phyloP scores from a whole-genome alignment of 1,140 invertebrate species.

The Lysiphlebus fabarum region DNA sequence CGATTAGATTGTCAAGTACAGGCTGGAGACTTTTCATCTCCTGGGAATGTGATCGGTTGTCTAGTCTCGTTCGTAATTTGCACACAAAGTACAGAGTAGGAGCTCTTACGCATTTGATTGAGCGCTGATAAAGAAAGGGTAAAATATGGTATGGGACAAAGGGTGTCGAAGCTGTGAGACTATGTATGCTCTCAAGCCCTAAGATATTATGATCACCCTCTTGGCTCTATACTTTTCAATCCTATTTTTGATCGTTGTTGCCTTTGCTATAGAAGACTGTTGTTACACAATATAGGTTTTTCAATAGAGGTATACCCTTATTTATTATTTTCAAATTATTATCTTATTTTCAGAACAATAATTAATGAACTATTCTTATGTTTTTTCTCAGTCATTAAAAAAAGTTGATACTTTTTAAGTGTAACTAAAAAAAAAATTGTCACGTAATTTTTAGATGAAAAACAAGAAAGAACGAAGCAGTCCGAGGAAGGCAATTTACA shows the following conservation, averaged over 20 bases:
- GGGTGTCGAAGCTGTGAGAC: conserved; percentile 23
- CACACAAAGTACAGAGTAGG: conserved; percentile 50
- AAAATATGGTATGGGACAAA: no score
- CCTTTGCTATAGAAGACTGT: not conserved
- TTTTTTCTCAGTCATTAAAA: not conserved
- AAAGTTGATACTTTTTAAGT: conserved; percentile 1
- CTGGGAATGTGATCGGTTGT: conserved; percentile 22
- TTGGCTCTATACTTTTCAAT: conserved; percentile 27
- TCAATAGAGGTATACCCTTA: no score
- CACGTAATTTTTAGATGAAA: conserved; percentile 34
- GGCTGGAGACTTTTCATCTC: conserved; percentile 14
- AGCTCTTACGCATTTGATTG: conserved; percentile 32
- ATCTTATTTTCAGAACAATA: no score
- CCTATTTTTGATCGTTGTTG: not conserved
- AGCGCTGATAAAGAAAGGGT: no score
- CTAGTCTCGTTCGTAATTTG: conserved; percentile 48
- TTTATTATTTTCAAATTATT: no score
- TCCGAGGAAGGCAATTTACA: conserved; percentile 15
- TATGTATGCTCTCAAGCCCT: conserved; percentile 22
- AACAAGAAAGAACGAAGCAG: no score
- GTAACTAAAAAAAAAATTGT: conserved; percentile 47
- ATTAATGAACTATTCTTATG: not conserved
- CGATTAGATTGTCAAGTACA: conserved; percentile 4
- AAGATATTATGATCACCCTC: conserved; percentile 50
- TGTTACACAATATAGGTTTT: no score